Base-by-base conservation (phyloP, 1,140 invertebrate species). In the Magallana angulata region DNA sequence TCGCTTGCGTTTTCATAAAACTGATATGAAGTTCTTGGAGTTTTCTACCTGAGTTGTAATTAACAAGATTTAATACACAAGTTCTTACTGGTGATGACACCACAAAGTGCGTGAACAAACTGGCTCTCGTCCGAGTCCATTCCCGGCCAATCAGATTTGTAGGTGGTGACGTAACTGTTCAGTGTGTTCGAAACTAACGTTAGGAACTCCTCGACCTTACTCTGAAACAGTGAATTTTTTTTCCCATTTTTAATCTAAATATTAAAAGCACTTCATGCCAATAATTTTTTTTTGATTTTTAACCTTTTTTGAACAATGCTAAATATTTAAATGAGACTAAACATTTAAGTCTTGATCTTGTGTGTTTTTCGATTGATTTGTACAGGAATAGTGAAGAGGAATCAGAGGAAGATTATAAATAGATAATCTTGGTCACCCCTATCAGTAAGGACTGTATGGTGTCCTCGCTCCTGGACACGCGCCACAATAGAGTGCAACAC, bases 401-500 rank as follows among this genome's bases (percentile, higher is more conserved):
- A 16, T 1, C 12, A 81, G 24, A 81, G 4, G 1, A 30, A 81
- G 9, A 3, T 18, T 57, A 81, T 57, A 48, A 14, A 18, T 64
- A 48, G 36, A 48, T 48, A 48, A 48, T 4, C 36, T 76, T 12
- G 0, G 24, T 86, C 90, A 93, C 93, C 85, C 93, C 93, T 76
- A 86, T 82, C 5, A 93, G 85, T 18, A 93, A 91, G 36, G 92
- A 88, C 62, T 92, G 88, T 64, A 94, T 92, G 81, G 88, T 91
- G 56, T 93, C 91, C 87, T 94, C 92, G 84, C 87, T 89, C 16
- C 90, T 85, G 3, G 93, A 94, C 9, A 94, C 91, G 83, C 93
- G 91, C 93, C 93, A 94, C 16, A 94, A 88, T 14, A 94, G 86
- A 1, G 93, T 93, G 88, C 91, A 92, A 57, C 90, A 91, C 11